Conservation (phyloP, 1,140 invertebrate species). For the Psix sp. region DNA sequence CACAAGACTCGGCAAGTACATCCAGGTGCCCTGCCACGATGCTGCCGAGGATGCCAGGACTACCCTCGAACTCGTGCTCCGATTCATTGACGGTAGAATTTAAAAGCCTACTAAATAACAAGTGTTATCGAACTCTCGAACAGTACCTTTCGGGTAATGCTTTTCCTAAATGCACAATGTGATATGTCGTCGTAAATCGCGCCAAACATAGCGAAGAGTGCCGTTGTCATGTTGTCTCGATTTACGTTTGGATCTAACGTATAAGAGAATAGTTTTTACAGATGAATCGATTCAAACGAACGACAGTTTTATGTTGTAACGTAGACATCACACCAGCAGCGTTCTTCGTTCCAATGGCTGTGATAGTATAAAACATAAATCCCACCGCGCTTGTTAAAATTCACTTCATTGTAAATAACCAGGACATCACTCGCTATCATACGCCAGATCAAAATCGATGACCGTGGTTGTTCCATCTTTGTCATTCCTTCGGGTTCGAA, state of each 20-base stretch:
- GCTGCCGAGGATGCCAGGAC: constrained; percentile 92
- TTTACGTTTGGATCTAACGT: too few species aligned
- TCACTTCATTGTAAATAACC: constrained; percentile 19
- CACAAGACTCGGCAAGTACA: constrained; percentile 83
- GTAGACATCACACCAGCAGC: constrained; percentile 16
- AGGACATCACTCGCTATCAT: background rate
- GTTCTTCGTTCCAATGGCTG: constrained; percentile 29
- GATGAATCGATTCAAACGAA: too few species aligned
- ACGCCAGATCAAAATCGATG: constrained; percentile 10
- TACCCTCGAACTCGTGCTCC: constrained; percentile 89
- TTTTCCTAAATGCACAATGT: too few species aligned
- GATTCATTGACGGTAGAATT: too few species aligned
- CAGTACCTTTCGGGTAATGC: too few species aligned
- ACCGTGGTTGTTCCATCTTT: too few species aligned
- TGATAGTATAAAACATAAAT: constrained; percentile 28
- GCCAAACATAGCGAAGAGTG: too few species aligned
- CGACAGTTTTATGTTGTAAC: constrained; percentile 27
- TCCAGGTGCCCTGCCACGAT: constrained; percentile 87
- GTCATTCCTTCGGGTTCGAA: too few species aligned
- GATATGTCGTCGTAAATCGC: too few species aligned
- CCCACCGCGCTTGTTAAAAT: constrained; percentile 21
- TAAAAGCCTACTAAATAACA: too few species aligned
- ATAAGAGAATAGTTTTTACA: too few species aligned
- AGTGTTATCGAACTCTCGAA: background rate
- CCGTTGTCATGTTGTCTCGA: too few species aligned